Evolutionary conservation across 2,113 vertebrate genomes (phyloP).

Genomic region (Romanogobio albipinnatus): DNA sequence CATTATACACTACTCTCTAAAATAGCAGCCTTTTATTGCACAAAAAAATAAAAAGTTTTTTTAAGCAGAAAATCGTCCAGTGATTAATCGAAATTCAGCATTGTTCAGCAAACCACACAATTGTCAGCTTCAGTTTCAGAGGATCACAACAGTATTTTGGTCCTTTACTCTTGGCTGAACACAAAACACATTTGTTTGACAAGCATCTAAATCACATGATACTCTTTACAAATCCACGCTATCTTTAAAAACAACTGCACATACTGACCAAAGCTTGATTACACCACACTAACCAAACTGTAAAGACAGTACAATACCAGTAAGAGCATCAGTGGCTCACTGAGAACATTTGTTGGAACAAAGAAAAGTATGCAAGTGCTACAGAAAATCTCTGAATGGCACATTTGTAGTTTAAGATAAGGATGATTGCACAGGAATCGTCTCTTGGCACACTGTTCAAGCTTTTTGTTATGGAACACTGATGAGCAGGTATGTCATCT

Average conservation of each 20-base stretch:
- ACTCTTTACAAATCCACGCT: not conserved
- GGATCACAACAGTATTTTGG: not conserved
- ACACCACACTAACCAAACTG: not conserved
- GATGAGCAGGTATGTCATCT: not conserved
- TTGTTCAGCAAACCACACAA: not conserved
- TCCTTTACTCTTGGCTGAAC: not conserved
- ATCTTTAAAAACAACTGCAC: slow-evolving; percentile 18
- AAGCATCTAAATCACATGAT: not conserved
- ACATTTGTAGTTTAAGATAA: not conserved
- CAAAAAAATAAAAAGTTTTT: not conserved
- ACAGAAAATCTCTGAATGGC: not conserved
- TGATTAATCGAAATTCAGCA: not conserved
- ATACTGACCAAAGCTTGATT: slow-evolving; percentile 18
- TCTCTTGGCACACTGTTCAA: not conserved
- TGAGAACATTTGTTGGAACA: not conserved
- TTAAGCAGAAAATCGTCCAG: not conserved
- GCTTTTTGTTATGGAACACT: slow-evolving; percentile 4
- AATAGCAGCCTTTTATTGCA: slow-evolving; percentile 29
- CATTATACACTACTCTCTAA: not conserved
- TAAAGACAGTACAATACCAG: not conserved
- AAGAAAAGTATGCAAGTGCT: not conserved
- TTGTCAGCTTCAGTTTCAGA: not conserved
- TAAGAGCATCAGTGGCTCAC: not conserved
- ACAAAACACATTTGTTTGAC: not conserved
- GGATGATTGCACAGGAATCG: not conserved